Conservation (phyloP, 2,888 invertebrate species). For the Electrophaes corylata region DNA sequence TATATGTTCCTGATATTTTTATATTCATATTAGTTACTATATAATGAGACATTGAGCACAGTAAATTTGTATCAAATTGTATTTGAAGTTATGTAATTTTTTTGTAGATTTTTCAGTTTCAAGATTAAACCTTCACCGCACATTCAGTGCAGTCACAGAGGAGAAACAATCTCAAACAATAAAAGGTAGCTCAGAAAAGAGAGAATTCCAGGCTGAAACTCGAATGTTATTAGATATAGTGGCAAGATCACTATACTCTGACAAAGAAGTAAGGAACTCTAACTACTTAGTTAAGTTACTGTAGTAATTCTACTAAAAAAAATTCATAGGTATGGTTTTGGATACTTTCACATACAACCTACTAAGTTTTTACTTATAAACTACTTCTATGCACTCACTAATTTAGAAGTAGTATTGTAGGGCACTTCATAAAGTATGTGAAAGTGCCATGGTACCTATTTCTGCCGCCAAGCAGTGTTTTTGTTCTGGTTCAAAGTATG, state of each 20-base stretch:
- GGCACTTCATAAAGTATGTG: too few relatives aligned
- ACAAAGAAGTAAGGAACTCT: conserved; percentile 90
- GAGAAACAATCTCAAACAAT: conserved; percentile 66
- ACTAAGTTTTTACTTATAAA: too few relatives aligned
- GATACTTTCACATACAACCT: background rate
- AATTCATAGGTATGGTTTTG: too few relatives aligned
- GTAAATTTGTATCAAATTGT: background rate
- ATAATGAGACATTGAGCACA: background rate
- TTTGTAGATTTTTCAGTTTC: conserved; percentile 32
- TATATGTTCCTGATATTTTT: too few relatives aligned
- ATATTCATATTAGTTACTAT: too few relatives aligned
- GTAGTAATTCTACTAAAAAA: too few relatives aligned
- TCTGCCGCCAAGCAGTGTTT: too few relatives aligned
- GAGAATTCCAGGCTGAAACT: conserved; percentile 98
- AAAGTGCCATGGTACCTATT: too few relatives aligned
- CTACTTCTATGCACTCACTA: too few relatives aligned
- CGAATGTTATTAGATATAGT: conserved; percentile 98
- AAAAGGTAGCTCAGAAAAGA: conserved; percentile 87
- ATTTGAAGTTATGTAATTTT: background rate
- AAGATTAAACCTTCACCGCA: conserved; percentile 37
- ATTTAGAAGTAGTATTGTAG: too few relatives aligned
- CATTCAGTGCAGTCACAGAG: conserved; percentile 59
- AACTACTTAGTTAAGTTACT: too few relatives aligned
- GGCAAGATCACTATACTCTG: conserved; percentile 97
- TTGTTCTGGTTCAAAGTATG: too few relatives aligned